Evolutionary conservation across 2,888 invertebrate species (phyloP), one percentile per base, ranked within the genome.

Genomic region (Pseudoips prasinana): DNA sequence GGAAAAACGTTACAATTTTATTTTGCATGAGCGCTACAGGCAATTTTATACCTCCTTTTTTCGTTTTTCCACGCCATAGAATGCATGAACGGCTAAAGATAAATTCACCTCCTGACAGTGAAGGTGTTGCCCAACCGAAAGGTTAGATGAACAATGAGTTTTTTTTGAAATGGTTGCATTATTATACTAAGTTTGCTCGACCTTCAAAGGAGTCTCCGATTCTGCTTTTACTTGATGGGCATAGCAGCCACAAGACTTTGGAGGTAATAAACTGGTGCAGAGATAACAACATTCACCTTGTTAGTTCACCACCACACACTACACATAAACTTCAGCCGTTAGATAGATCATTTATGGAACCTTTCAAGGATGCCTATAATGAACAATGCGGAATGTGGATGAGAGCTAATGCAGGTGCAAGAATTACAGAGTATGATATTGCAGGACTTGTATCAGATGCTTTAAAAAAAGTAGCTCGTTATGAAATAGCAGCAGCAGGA

Each of bases 301-400:
- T 24, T 41, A 49, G 6, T 56, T 49, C 5, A 52, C 58, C 22
- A n/a, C n/a, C n/a, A n/a, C n/a, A n/a, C n/a, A n/a, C n/a, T n/a
- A n/a, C n/a, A n/a, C n/a, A n/a, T n/a, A 36, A 37, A 22, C 38
- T 56, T 32, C 58, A 61, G 25, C 52, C 57, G 6, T 32, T 59
- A 8, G 58, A 58, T 33, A 41, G 64, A 6, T 32, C 48, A 18
- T 51, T 62, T 36, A 58, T 38, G 44, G 57, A 55, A 1, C 62
- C 59, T 4, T 40, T 65, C 2, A 64, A 62, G 40, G 46, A 24
- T 1, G 58, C 58, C 3, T 67, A 58, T 29, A 58, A 52, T 29
- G 39, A 56, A 60, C 36, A 18, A 6, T 64, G 63, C 42, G 46
- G 61, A 22, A 40, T 55, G 18, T 33, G 29, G 26, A 29, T 32